A percentile compares a stretch with the other conserved stretches of the same genome.
These are phyloP conservation scores for Parnassius orleans DNA, from an alignment of 2,888 invertebrate species.

Conservation along the genomic window DNA sequence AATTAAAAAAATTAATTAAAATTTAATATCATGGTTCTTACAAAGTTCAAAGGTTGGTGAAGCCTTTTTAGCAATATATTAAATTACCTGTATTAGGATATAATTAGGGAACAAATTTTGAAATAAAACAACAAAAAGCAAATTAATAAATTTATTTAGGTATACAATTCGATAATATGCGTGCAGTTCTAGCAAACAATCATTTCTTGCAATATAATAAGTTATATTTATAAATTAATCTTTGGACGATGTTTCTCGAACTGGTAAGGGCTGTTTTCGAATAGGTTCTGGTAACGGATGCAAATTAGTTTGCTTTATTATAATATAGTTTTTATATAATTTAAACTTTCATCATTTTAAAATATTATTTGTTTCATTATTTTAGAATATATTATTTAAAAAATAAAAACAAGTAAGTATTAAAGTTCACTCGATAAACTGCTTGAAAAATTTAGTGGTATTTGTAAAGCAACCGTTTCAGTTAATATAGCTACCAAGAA, in stretches of 20 bases:
- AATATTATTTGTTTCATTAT: background rate
- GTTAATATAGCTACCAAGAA: no score
- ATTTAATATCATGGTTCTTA: no score
- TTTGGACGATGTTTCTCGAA: slow-evolving; percentile 71
- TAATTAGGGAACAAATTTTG: background rate
- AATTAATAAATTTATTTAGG: slow-evolving; percentile 55
- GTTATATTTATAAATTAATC: slow-evolving; percentile 55
- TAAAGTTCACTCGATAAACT: no score
- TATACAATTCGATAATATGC: slow-evolving; percentile 48
- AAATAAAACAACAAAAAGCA: slow-evolving; percentile 42
- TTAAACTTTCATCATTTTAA: slow-evolving; percentile 5
- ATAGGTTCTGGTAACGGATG: no score
- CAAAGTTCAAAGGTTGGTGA: no score
- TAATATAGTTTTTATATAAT: slow-evolving; percentile 25
- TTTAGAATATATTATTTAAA: background rate
- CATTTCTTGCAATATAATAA: slow-evolving; percentile 35
- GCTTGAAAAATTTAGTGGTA: no score
- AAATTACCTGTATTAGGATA: no score
- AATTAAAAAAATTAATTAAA: no score
- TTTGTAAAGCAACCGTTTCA: no score
- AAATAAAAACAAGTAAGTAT: background rate
- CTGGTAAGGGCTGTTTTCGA: slow-evolving; percentile 68
- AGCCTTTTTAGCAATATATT: no score
- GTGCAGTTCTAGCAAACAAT: slow-evolving; percentile 40
- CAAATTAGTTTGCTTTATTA: background rate